Base-by-base conservation (phyloP, 2,113 vertebrate species). In the Sisor rabdophorus region DNA sequence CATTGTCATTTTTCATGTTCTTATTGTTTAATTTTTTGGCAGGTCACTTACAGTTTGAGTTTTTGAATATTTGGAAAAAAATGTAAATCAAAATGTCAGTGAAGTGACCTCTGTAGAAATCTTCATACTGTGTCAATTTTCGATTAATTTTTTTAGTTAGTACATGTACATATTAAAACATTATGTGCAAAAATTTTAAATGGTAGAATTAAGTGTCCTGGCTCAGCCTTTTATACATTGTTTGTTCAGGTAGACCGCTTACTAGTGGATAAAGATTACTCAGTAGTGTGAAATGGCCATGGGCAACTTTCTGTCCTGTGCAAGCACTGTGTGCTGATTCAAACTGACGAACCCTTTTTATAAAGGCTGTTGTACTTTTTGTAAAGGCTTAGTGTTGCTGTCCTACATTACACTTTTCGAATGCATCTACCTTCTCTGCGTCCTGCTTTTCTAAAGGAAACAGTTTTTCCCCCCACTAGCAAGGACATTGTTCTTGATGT, bases 41-140 rank as follows among this genome's bases (percentile, higher is more conserved):
- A 94, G 95, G 96, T 98, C 97, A 98, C 96, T 97, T 96, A 93
- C 92, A 94, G 91, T 96, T 85, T 92, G 87, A 92, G 91, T 90
- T 92, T 84, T 89, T 81, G 73, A 70, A 73, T 83, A 83, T 36
- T 36, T 84, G 81, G 83, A 58, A 48, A 60, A 71, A 44, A 59
- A 80, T 32, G 47, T 26, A 88, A 83, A 82, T 60, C 52, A 84
- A 90, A 88, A 87, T 78, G 84, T 90, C 92, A 95, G 94, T 93
- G 91, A 95, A 95, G 95, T 98, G 96, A 97, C 95, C 96, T 95
- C 92, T 94, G 91, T 92, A 92, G 89, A 91, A 92, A 93, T 96
- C 95, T 99, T 95, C 97, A 99, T 97, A 99, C 96, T 99, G 97
- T 99, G 96, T 98, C 93, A 89, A 86, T 79, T 65, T 83, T 58